Base-by-base conservation (phyloP, 2,888 invertebrate genomes). In the Thera obeliscata region DNA sequence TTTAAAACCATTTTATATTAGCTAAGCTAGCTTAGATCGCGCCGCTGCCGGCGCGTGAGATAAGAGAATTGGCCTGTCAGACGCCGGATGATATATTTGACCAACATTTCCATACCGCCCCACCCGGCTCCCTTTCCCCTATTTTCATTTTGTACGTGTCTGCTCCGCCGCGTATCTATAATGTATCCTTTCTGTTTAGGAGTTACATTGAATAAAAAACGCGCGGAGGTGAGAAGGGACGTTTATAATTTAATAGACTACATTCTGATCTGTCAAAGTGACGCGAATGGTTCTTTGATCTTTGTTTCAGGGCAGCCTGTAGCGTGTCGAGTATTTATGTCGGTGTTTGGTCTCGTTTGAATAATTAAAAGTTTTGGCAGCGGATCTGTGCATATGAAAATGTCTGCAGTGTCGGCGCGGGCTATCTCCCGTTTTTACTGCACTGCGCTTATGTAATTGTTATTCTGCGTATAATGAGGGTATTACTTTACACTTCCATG, bases 61-160 rank as follows among this genome's bases (percentile, higher is more conserved):
- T 96, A 96, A 96, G 96, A 96, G 96, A 96, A 96, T 96, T 96
- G 96, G 96, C 96, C 96, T 96, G 96, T 96, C 96, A 96, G 95
- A 95, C 95, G 81, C 96, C 94, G 96, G 96, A 96, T 96, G 96
- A 96, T 96, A 96, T 96, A 96, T 96, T 96, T 96, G 96, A 96
- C 96, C 96, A 96, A 96, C 96, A 96, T 96, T 96, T 96, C 96
- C 96, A 96, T 96, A 96, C 89, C 89, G 79, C 87, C 85, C 84
- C 87, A 87, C 80, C 81, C 79, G 77, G 81, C 85, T 83, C 83
- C 84, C 82, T 79, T 82, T 82, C 87, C 86, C 88, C 93, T 90
- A 90, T 94, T 93, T 93, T 93, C 94, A 93, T 94, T 94, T 92
- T 90, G 93, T 91, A 91, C 94, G 92, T 93, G 93, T 92, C 91